These are phyloP conservation scores for Zaprionus nigranus DNA, from an alignment of 1,140 invertebrate genomes.

Conservation along the genomic window DNA sequence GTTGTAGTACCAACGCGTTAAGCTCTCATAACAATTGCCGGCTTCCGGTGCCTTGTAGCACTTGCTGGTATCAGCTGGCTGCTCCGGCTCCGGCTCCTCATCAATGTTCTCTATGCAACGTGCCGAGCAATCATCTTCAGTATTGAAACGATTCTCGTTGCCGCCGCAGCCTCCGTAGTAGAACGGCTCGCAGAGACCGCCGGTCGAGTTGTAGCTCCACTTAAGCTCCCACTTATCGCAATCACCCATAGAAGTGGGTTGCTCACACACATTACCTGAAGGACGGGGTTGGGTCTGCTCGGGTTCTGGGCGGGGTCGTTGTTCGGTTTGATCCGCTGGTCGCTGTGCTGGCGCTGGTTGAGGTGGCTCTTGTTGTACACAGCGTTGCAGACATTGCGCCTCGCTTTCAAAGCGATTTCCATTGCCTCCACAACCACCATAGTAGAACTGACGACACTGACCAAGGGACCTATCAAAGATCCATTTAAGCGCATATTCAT, in stretches of 20 bases:
- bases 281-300: constrained; percentile 34
- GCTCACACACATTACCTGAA: constrained; percentile 86
- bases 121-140: constrained; percentile 89
- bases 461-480: constrained; percentile 91
- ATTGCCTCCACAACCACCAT: constrained; percentile 93
- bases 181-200: constrained; percentile 89
- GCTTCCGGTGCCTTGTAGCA: constrained; percentile 89
- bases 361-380: constrained; percentile 74
- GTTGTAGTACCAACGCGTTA: constrained; percentile 92
- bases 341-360: constrained; percentile 38
- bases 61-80: constrained; percentile 46
- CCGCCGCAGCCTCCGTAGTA: constrained; percentile 93
- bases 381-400: constrained; percentile 88
- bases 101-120: constrained; percentile 87
- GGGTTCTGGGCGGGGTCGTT: constrained; percentile 32
- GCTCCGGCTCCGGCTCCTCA: constrained; percentile 33
- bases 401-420: constrained; percentile 90
- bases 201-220: constrained; percentile 93
- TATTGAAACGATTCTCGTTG: constrained; percentile 92
- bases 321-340: constrained; percentile 8
- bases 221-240: constrained; percentile 91
- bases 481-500: constrained; percentile 86
- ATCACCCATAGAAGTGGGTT: constrained; percentile 90
- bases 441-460: constrained; percentile 91
- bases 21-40: constrained; percentile 88